Evolutionary conservation across 2,797 vertebrate species (phyloP).

Genomic region (Bradypus variegatus): DNA sequence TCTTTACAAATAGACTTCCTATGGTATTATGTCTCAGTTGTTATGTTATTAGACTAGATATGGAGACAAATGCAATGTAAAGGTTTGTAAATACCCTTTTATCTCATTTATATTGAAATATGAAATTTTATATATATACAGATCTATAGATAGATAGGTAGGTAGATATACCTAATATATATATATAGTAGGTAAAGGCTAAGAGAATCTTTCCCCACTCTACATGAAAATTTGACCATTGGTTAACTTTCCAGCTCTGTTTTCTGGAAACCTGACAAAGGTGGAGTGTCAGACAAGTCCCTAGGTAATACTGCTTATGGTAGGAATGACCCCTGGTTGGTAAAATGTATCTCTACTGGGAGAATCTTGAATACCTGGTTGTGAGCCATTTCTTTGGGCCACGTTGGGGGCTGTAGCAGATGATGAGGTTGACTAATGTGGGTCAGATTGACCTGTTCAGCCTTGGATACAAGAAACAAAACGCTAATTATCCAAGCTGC

Average conservation of each 20-base stretch:
- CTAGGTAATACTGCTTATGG: not conserved
- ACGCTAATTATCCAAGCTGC: too few relatives aligned
- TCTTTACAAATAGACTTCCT: not conserved
- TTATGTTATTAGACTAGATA: not conserved
- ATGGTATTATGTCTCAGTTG: not conserved
- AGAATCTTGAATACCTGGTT: accelerated
- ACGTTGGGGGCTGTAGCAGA: not conserved
- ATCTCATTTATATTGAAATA: not conserved
- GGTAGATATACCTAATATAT: too few relatives aligned
- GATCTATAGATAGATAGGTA: not conserved
- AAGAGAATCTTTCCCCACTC: not conserved
- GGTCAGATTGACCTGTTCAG: too few relatives aligned
- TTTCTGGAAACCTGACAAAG: not conserved
- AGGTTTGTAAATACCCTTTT: not conserved
- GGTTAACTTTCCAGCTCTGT: not conserved
- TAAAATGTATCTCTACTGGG: not conserved
- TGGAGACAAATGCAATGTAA: not conserved
- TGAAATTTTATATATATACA: not conserved
- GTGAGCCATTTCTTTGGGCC: accelerated
- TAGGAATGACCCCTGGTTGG: not conserved
- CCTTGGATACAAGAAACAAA: too few relatives aligned
- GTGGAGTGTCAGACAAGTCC: not conserved
- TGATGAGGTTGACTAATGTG: too few relatives aligned
- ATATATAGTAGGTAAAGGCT: not conserved
- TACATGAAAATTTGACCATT: not conserved